phyloP scores from a whole-genome alignment of 2,113 vertebrate genomes.

The Apeltes quadracus region DNA sequence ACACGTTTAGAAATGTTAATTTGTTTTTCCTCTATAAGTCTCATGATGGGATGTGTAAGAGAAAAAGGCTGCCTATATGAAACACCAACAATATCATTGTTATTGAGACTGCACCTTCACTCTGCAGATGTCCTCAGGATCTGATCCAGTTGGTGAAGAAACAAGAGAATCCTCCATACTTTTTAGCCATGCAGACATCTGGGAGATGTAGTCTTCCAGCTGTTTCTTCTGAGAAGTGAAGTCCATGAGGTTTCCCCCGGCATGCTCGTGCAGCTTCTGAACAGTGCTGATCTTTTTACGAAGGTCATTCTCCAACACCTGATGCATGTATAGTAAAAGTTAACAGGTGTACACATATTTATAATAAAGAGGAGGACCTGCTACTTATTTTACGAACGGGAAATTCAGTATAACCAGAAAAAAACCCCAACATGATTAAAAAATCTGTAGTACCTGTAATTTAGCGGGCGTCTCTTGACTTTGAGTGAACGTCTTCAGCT shows the following conservation, averaged over 20 bases:
- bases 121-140: conserved; percentile 87
- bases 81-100: not conserved
- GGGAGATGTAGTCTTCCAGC: conserved; percentile 85
- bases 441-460: conserved; percentile 84
- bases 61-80: not conserved
- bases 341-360: not conserved
- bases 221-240: conserved; percentile 86
- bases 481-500: conserved; percentile 85
- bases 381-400: not conserved
- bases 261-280: conserved; percentile 85
- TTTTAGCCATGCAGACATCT: conserved; percentile 85
- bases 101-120: conserved; percentile 83
- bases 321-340: conserved; percentile 27
- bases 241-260: conserved; percentile 85
- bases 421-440: not conserved
- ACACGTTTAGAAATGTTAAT: not conserved
- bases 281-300: conserved; percentile 86
- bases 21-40: not conserved
- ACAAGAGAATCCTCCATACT: conserved; percentile 84
- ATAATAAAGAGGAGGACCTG: not conserved
- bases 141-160: conserved; percentile 75
- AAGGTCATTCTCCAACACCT: conserved; percentile 92
- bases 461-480: conserved; percentile 86
- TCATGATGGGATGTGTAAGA: not conserved
- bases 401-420: not conserved